Evolutionary conservation across 30 jellyfish, hydroid and myxozoan species (phyloP), one percentile per base, ranked within the genome.

Genomic region (Pseudorhiza aurosa): DNA sequence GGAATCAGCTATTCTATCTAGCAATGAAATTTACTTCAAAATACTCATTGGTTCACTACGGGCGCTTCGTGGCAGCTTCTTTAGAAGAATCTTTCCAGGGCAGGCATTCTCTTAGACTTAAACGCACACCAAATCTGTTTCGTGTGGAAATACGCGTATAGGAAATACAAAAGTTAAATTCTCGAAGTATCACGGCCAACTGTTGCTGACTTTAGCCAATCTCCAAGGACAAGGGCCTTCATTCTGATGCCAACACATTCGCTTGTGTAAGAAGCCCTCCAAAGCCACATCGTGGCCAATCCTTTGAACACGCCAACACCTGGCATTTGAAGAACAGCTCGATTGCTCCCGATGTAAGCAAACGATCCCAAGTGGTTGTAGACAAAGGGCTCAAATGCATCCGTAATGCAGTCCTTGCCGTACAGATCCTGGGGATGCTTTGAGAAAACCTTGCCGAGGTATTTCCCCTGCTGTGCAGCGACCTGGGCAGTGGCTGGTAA

Each of bases 401-500:
- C 78, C 7, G 81, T 26, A n/a, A 39, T 58, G 57, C 81, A 77
- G 6, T 69, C 79, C 10, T 32, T 31, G 36, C 40, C 36, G 67
- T 35, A 65, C 32, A 50, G 12, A 35, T 24, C 80, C 27, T 72
- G 42, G 18, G 82, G 75, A 29, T 76, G 82, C 29, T 68, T 57
- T 21, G 85, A 58, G 28, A 90, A 68, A 4, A 91, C 44, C 63
- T 91, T 91, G 46, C 98, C 98, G 21, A 91, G 92, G 78, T 91
- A 91, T 68, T 83, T 83, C 1, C 98, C 98, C 56, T 91, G 95
- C 62, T 91, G 98, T 11, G 94, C 91, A 27, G 98, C 98, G 15
- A 91, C 98, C 55, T 91, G 98, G 21, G 98, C 98, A 22, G 98
- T 91, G 2, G 98, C 94, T 2, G 98, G 96, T 21, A 91, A 71